Percentiles rank a stretch among this genome's conserved stretches.
Conservation (phyloP, 2,113 vertebrate species). For the Pterocles burchelli region DNA sequence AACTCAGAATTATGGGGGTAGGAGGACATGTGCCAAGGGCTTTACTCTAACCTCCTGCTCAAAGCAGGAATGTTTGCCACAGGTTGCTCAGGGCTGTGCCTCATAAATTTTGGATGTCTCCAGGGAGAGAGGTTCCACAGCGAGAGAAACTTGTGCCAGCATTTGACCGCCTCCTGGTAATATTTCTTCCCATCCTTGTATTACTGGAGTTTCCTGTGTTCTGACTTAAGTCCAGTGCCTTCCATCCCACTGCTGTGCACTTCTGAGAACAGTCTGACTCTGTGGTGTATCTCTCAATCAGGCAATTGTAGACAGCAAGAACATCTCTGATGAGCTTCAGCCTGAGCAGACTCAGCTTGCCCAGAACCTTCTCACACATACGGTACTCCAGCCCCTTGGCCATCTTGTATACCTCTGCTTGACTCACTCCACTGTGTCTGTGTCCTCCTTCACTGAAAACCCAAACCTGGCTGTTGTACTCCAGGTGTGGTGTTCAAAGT, state of each 20-base stretch:
- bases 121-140: background rate
- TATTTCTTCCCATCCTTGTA: background rate
- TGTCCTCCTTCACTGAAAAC: background rate
- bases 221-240: background rate
- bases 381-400: background rate
- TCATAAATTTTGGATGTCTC: background rate
- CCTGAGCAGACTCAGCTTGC: background rate
- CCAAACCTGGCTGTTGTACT: too few relatives aligned
- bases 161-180: background rate
- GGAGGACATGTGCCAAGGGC: background rate
- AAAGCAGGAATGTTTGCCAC: background rate
- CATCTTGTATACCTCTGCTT: background rate
- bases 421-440: background rate
- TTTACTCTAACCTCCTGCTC: background rate
- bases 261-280: too few relatives aligned
- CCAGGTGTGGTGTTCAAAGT: too few relatives aligned
- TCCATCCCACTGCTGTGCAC: background rate
- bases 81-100: background rate
- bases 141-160: background rate
- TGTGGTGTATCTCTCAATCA: background rate
- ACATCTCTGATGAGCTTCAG: background rate
- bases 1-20: background rate
- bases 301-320: background rate
- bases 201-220: background rate
- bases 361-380: background rate